Base-by-base conservation (phyloP, 1,140 invertebrate species). In the Magallana gigas region DNA sequence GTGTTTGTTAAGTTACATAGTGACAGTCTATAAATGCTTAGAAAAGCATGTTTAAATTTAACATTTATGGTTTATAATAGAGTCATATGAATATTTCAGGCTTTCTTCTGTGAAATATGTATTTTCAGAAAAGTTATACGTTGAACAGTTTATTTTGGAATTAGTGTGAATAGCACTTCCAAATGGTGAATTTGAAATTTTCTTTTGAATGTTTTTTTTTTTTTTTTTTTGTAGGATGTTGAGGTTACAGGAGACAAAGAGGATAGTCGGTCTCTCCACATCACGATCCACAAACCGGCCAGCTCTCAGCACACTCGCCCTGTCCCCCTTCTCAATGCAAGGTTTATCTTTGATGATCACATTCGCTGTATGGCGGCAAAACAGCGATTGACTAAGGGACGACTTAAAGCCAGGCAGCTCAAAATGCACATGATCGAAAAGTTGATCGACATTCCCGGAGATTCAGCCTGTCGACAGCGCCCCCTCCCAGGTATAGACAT, bases 291-390 rank as follows among this genome's bases (percentile, higher is more conserved):
- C 94, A 97, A 97, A 91, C 97, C 97, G 5, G 90, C 94, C 3
- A 91, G 91, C 18, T 93, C 92, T 11, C 90, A 90, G 57, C 93
- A 94, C 82, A 90, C 92, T 18, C 87, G 92, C 9, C 93, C 94
- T 23, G 84, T 94, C 6, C 97, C 98, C 0, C 93, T 99, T 8
- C 95, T 99, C 8, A 97, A 97, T 18, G 97, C 98, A 0, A 98
- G 98, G 94, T 99, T 99, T 93, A 96, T 99, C 71, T 99, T 99
- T 94, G 99, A 99, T 94, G 99, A 99, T 95, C 98, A 99, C 94
- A 99, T 99, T 88, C 96, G 99, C 12, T 99, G 98, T 94, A 98
- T 99, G 98, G 98, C 98, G 58, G 98, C 96, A n/a, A 96, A 96
- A 86, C 96, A 96, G 88, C 98, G 97, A 90, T 94, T 97, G 86